Conservation (phyloP, 2,888 invertebrate genomes). For the Nycteola revayana region DNA sequence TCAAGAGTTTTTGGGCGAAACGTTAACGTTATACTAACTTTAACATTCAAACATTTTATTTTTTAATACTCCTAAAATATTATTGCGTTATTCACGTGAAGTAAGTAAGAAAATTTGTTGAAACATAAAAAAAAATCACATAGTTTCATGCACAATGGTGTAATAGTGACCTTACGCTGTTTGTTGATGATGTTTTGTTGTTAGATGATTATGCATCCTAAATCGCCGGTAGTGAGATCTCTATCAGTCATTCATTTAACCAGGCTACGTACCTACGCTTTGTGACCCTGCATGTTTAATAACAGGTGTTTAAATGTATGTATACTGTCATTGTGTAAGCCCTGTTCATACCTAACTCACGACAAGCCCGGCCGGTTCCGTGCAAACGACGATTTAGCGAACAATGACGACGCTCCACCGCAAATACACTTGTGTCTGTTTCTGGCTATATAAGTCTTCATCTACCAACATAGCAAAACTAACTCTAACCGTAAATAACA, state of each 20-base stretch:
- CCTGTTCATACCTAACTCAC: slow-evolving; percentile 72
- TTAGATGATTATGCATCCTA: slow-evolving; percentile 64
- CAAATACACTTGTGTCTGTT: slow-evolving; percentile 72
- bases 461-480: slow-evolving; percentile 30
- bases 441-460: slow-evolving; percentile 67
- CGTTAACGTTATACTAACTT: too few species aligned
- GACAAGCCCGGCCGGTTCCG: slow-evolving; percentile 77
- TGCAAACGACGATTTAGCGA: slow-evolving; percentile 81
- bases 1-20: too few species aligned
- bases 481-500: slow-evolving; percentile 35
- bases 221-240: slow-evolving; percentile 63
- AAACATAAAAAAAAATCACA: too few species aligned
- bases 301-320: slow-evolving; percentile 80
- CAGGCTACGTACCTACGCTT: slow-evolving; percentile 59
- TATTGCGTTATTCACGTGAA: too few species aligned
- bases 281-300: slow-evolving; percentile 76
- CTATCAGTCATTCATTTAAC: slow-evolving; percentile 76
- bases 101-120: too few species aligned
- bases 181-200: slow-evolving; percentile 12
- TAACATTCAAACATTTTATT: too few species aligned
- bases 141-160: too few species aligned
- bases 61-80: too few species aligned
- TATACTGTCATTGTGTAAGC: slow-evolving; percentile 72
- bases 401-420: slow-evolving; percentile 78
- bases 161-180: too few species aligned